These are phyloP conservation scores for Nemotelus pantherinus DNA, from an alignment of 2,888 invertebrate species.

Conservation along the genomic window DNA sequence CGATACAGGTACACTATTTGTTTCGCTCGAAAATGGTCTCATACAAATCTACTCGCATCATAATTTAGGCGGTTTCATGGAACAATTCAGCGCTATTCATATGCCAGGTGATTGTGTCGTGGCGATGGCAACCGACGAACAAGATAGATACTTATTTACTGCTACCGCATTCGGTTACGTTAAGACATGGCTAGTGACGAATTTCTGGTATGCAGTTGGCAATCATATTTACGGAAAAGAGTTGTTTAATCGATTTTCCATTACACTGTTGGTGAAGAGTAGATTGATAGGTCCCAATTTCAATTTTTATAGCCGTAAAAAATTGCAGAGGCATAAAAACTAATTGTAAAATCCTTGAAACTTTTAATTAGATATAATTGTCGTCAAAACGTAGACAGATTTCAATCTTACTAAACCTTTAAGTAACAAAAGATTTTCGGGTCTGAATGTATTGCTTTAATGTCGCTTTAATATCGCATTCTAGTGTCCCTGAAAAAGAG, in stretches of 20 bases:
- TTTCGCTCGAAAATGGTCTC: conserved; percentile 78
- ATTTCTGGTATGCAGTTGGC: conserved; percentile 68
- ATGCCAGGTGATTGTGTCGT: conserved; percentile 69
- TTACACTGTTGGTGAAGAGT: not conserved
- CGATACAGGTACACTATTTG: conserved; percentile 71
- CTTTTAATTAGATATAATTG: too few relatives aligned
- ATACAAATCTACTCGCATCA: conserved; percentile 87
- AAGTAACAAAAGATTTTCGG: not conserved
- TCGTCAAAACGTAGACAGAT: not conserved
- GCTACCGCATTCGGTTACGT: conserved; percentile 80
- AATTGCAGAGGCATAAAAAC: too few relatives aligned
- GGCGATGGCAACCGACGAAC: conserved; percentile 75
- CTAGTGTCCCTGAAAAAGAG: conserved; percentile 59
- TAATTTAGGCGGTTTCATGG: conserved; percentile 75
- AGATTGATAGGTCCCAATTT: conserved; percentile 26
- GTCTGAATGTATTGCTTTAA: not conserved
- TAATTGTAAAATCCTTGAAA: too few relatives aligned
- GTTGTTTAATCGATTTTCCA: conserved; percentile 50
- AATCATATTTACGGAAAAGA: conserved; percentile 13
- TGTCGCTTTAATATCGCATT: not conserved
- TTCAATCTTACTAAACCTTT: not conserved
- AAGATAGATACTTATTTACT: conserved; percentile 77
- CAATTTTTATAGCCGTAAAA: too few relatives aligned
- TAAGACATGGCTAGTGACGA: conserved; percentile 80
- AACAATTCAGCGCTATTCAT: conserved; percentile 77